These are phyloP conservation scores for Lathamus discolor DNA, from an alignment of 2,113 vertebrate species.

Conservation along the genomic window DNA sequence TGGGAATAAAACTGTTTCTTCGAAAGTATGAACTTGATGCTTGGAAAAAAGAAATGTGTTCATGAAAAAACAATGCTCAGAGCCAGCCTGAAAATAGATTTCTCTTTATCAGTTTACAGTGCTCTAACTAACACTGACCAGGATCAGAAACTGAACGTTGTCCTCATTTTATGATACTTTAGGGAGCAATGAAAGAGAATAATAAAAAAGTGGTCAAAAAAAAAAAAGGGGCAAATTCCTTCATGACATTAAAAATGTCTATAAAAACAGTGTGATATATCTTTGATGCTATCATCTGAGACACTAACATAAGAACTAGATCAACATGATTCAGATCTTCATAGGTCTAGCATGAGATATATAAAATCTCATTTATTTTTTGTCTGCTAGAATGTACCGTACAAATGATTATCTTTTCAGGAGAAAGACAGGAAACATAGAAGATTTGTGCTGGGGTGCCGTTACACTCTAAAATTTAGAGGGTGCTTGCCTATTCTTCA, in stretches of 20 bases:
- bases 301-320: not conserved
- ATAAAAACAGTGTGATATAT: not conserved
- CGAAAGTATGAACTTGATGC: not conserved
- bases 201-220: not conserved
- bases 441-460: not conserved
- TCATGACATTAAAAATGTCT: not conserved
- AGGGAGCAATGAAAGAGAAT: not conserved
- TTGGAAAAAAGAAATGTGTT: not conserved
- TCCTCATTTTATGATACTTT: not conserved
- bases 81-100: not conserved
- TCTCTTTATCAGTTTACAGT: not conserved
- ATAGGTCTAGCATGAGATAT: not conserved
- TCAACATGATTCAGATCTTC: not conserved
- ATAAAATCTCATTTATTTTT: not conserved
- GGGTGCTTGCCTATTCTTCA: not conserved
- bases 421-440: not conserved
- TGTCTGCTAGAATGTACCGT: not conserved
- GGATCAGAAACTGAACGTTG: not conserved
- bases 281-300: not conserved
- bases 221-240: not conserved
- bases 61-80: not conserved
- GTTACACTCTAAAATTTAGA: not conserved
- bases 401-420: not conserved
- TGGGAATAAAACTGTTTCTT: not conserved
- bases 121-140: not conserved